A percentile compares a stretch with the other conserved stretches of the same genome.
Evolutionary conservation across 2,888 invertebrate species (phyloP).

Genomic region (Cephus nigrinus): DNA sequence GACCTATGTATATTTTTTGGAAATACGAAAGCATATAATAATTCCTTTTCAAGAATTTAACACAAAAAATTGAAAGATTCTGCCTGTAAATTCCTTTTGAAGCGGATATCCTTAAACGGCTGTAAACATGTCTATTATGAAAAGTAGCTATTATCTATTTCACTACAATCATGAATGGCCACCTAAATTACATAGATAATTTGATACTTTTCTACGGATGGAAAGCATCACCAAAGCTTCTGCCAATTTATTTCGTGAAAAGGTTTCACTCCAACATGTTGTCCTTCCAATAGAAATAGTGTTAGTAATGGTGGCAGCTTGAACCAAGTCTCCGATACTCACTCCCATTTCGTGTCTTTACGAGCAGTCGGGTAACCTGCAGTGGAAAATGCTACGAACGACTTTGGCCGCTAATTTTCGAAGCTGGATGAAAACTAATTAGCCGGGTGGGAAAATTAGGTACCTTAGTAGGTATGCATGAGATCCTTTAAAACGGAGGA

Average conservation of each 20-base stretch:
- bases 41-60: too few species aligned
- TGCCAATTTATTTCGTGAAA: background rate
- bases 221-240: background rate
- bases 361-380: background rate
- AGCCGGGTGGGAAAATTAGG: background rate
- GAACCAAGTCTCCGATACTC: background rate
- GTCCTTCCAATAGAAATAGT: background rate
- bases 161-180: background rate
- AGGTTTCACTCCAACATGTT: background rate
- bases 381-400: background rate
- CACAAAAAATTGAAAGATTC: too few species aligned
- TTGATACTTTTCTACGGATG: background rate
- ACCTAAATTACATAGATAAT: background rate
- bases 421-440: background rate
- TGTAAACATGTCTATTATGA: background rate
- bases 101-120: too few species aligned
- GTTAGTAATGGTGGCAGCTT: background rate
- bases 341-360: background rate
- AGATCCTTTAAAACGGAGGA: background rate
- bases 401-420: background rate
- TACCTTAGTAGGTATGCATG: background rate
- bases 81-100: too few species aligned
- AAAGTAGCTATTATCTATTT: background rate
- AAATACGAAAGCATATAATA: too few species aligned
- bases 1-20: too few species aligned